Conservation (phyloP, 2,797 vertebrate species). For the Mormyrus hasselquistii region DNA sequence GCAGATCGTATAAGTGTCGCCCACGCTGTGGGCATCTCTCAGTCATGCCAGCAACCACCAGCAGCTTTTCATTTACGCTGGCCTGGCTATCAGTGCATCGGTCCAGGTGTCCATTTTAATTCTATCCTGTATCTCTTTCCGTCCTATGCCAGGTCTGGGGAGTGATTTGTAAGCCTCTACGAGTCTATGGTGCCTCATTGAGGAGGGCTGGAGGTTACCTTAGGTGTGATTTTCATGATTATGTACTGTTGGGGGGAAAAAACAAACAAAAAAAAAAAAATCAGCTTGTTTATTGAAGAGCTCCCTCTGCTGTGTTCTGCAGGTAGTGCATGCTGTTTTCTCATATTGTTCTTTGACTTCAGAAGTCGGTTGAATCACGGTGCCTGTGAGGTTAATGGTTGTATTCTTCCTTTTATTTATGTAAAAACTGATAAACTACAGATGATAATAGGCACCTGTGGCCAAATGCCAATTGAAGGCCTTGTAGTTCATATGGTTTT, state of each 20-base stretch:
- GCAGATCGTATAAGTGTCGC: background rate
- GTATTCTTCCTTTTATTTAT: background rate
- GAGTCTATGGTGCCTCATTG: background rate
- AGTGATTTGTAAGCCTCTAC: background rate
- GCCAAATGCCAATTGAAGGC: background rate
- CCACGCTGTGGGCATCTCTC: background rate
- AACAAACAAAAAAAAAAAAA: background rate
- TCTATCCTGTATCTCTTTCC: background rate
- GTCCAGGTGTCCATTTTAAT: background rate
- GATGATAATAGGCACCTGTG: background rate
- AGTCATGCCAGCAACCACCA: background rate
- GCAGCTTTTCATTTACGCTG: background rate
- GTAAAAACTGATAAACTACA: background rate
- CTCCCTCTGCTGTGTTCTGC: background rate
- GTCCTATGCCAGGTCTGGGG: background rate
- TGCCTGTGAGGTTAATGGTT: background rate
- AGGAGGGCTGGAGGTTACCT: background rate
- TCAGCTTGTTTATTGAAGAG: background rate
- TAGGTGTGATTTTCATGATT: background rate
- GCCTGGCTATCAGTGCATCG: background rate
- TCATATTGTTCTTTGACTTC: background rate
- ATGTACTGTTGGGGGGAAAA: background rate
- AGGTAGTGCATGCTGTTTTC: conserved; percentile 4
- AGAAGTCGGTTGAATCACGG: background rate
- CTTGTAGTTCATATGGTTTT: background rate